These are phyloP conservation scores for Adelphocoris suturalis DNA, from an alignment of 2,888 invertebrate species.

Conservation along the genomic window DNA sequence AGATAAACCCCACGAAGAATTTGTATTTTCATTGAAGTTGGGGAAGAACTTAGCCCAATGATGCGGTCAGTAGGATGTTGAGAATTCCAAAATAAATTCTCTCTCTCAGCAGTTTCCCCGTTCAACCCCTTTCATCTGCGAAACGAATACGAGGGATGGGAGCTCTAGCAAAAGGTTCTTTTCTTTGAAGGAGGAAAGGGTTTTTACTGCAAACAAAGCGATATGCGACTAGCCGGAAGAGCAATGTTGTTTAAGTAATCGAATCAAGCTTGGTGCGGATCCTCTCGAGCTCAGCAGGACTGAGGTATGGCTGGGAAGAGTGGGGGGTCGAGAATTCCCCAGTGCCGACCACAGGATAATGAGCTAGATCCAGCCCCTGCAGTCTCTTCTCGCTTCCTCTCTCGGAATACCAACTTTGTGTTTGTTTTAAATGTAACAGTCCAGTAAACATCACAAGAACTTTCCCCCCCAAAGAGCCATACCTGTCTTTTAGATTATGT, in stretches of 20 bases:
- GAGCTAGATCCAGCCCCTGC: conserved; percentile 18
- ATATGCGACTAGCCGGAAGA: conserved; percentile 49
- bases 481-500: neutral
- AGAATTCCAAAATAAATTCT: conserved; percentile 63
- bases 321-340: conserved; percentile 30
- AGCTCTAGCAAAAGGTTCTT: conserved; percentile 30
- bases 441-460: conserved; percentile 42
- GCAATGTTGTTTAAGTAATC: conserved; percentile 67
- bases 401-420: conserved; percentile 36
- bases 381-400: conserved; percentile 7
- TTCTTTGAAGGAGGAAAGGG: conserved; percentile 62
- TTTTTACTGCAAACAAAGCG: conserved; percentile 59
- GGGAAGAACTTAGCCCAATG: conserved; percentile 47
- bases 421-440: conserved; percentile 46
- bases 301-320: neutral
- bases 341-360: conserved; percentile 45
- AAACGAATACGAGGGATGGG: conserved; percentile 42
- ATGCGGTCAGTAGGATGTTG: conserved; percentile 63
- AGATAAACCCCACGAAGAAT: conserved; percentile 43
- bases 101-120: neutral
- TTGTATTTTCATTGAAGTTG: conserved; percentile 61
- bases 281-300: neutral
- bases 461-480: neutral
- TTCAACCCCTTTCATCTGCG: conserved; percentile 51
- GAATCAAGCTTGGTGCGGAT: conserved; percentile 48